Conservation (phyloP, 2,113 vertebrate genomes). For the Bujurquina vittata region DNA sequence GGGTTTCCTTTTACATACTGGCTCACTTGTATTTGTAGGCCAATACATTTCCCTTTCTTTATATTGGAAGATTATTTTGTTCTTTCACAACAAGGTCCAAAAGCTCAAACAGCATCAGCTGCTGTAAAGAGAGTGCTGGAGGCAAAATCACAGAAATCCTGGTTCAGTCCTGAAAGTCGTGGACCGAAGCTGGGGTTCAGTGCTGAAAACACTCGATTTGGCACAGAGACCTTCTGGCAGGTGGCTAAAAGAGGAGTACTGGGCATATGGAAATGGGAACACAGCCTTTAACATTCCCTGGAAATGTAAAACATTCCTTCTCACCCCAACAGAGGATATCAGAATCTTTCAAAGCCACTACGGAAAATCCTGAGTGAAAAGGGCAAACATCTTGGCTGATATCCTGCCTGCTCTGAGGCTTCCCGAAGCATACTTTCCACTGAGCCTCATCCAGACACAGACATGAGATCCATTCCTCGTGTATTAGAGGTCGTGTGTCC, state of each 20-base stretch:
- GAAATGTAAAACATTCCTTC: conserved; percentile 21
- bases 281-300: neutral
- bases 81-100: neutral
- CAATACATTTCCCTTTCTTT: neutral
- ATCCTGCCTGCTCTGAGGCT: neutral
- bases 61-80: neutral
- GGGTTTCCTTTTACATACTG: neutral
- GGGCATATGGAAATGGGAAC: conserved; percentile 12
- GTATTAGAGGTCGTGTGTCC: conserved; percentile 5
- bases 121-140: neutral
- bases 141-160: neutral
- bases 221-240: no score
- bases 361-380: conserved; percentile 10
- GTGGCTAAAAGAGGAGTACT: accelerated
- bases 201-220: no score
- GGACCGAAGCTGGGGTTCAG: no score
- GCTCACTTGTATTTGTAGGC: neutral
- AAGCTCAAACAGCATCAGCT: neutral
- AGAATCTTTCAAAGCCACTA: conserved; percentile 23
- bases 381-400: conserved; percentile 35
- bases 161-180: neutral
- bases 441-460: neutral
- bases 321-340: conserved; percentile 1
- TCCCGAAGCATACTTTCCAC: conserved; percentile 50
- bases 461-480: neutral